Base-by-base conservation (phyloP, 2,888 invertebrate species). In the Leuctra nigra region DNA sequence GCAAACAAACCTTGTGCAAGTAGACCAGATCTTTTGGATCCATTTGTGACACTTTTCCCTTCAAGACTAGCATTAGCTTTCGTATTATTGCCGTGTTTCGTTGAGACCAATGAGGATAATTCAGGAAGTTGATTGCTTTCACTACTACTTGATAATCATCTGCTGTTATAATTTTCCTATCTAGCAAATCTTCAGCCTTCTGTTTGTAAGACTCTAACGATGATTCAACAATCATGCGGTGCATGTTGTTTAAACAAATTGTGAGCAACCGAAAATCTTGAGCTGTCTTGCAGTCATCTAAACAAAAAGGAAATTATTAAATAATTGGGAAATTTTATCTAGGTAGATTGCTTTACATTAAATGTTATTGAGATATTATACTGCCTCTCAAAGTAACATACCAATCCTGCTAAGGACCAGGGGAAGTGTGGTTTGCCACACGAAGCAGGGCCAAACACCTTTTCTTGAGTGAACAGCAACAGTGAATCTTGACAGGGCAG, bases 31-130 rank as follows among this genome's bases (percentile, higher is more conserved):
- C 75, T 11, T 63, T 66, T 1, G 70, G 57, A 47, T 68, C 69
- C n/a, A 79, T 61, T 1, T 68, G 58, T 14, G 67, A 57, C 4
- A 78, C 62, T 35, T 69, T 66, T 11, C 69, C 67, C 59, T 70
- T 66, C 9, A 78, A 59, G 7, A 70, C 47, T 1, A 73, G 55
- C 53, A 77, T 64, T 4, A 75, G 65, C 9, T 71, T 63, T 6
- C 54, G 25, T 38, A 56, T 72, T 1, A 75, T 54, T 1, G 52
- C 36, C 0, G 68, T 62, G 62, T 73, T 71, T 16, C 67, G 62
- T 47, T 73, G 64, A 4, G 75, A 72, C 78, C 78, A 79, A 2
- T 66, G 64, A 1, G 76, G 71, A 61, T 72, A 66, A 64, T 74
- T 77, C 20, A 79, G 68, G 65, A 77, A 72, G 54, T 71, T 61